These are phyloP conservation scores for Oxyteleia sp. DNA, from an alignment of 2,888 invertebrate genomes.

Conservation along the genomic window DNA sequence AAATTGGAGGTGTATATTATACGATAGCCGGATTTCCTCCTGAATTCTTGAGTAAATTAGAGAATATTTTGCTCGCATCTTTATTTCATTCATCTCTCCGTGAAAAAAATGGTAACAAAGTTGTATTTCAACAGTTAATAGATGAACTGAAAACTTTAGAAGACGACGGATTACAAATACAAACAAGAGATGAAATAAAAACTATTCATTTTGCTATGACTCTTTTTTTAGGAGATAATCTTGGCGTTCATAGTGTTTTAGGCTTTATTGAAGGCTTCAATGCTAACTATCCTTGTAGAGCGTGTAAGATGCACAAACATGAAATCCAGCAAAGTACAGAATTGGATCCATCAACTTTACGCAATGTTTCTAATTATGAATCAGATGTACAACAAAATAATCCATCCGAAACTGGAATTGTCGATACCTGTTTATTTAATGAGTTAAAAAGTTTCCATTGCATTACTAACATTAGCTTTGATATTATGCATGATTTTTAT, in stretches of 20 bases:
- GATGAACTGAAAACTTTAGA: slow-evolving; percentile 28
- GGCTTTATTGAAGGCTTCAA: slow-evolving; percentile 67
- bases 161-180: slow-evolving; percentile 14
- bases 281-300: slow-evolving; percentile 69
- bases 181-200: slow-evolving; percentile 5
- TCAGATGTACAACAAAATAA: not conserved
- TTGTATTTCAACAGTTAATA: slow-evolving; percentile 35
- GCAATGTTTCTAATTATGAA: slow-evolving; percentile 47
- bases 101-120: slow-evolving; percentile 29
- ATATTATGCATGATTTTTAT: slow-evolving; percentile 67
- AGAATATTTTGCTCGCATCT: slow-evolving; percentile 30
- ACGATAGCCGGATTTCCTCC: slow-evolving; percentile 37
- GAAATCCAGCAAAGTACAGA: slow-evolving; percentile 20
- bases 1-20: slow-evolving; percentile 55
- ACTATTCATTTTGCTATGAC: slow-evolving; percentile 43
- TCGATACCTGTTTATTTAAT: slow-evolving; percentile 11
- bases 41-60: slow-evolving; percentile 20
- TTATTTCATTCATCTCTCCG: slow-evolving; percentile 36
- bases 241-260: slow-evolving; percentile 62
- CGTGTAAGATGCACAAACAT: slow-evolving; percentile 48
- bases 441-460: slow-evolving; percentile 56
- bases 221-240: slow-evolving; percentile 68
- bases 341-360: slow-evolving; percentile 6
- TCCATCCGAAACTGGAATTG: no score
- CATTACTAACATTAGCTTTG: slow-evolving; percentile 50